A percentile compares a stretch with the other conserved stretches of the same genome.
Evolutionary conservation across 2,113 vertebrate genomes (phyloP).

Genomic region (Upupa epops): DNA sequence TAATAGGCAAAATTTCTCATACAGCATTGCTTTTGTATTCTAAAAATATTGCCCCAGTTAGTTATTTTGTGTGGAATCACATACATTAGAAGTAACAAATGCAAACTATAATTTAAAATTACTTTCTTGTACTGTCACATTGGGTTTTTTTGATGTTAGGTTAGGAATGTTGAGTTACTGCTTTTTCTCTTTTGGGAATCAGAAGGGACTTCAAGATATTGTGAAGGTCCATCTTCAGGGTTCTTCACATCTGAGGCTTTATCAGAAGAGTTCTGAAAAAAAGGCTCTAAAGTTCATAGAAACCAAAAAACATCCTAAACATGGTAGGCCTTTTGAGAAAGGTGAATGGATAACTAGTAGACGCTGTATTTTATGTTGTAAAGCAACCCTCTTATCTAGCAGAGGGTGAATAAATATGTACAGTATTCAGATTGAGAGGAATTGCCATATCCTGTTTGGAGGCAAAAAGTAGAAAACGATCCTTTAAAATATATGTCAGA

Average conservation of each 20-base stretch:
- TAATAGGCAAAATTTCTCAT: background rate
- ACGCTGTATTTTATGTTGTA: background rate
- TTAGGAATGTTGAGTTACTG: background rate
- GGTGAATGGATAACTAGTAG: background rate
- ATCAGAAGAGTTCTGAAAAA: accelerated
- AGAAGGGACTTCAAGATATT: background rate
- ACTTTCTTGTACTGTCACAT: background rate
- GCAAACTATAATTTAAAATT: background rate
- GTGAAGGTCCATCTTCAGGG: background rate
- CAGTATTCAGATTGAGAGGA: background rate
- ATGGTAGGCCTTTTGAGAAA: background rate
- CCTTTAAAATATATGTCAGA: background rate
- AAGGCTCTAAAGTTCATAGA: background rate
- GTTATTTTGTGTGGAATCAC: background rate
- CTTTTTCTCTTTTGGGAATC: background rate
- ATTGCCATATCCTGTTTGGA: background rate
- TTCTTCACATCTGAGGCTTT: background rate
- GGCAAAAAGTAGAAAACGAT: background rate
- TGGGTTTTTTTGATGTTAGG: background rate
- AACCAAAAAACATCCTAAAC: background rate
- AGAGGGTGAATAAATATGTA: background rate
- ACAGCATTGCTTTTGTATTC: background rate
- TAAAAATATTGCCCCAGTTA: background rate
- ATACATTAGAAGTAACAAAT: background rate
- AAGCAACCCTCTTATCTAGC: background rate